A percentile compares a stretch with the other conserved stretches of the same genome.
These are phyloP conservation scores for Ictalurus furcatus DNA, from an alignment of 2,113 vertebrate species.

Conservation along the genomic window DNA sequence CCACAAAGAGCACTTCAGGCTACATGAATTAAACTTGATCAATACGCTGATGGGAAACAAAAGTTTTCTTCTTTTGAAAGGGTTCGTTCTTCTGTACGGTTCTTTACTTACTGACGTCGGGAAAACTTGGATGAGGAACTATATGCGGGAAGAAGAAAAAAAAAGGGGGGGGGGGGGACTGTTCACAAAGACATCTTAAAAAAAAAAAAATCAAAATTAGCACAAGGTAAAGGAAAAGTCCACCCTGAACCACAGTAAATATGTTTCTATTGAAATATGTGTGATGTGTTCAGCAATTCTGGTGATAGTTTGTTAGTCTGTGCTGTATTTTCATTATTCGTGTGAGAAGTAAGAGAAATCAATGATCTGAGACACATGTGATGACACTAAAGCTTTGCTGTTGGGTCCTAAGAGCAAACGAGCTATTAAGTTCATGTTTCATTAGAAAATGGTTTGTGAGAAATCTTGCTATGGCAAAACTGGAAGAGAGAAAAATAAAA, in stretches of 20 bases:
- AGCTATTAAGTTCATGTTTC: background rate
- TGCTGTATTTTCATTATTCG: background rate
- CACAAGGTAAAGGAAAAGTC: background rate
- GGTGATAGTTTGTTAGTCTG: background rate
- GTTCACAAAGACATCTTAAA: background rate
- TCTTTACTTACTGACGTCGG: background rate
- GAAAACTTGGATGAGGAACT: background rate
- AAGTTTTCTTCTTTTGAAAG: background rate
- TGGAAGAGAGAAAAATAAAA: too few relatives aligned
- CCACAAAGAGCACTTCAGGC: slow-evolving; percentile 20
- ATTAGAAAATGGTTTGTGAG: too few relatives aligned
- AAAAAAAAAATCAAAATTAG: background rate
- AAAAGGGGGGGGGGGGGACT: background rate
- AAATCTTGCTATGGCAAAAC: background rate
- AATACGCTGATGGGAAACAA: background rate
- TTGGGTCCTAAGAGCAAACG: background rate
- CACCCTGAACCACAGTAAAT: background rate
- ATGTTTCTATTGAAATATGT: background rate
- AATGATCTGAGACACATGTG: background rate
- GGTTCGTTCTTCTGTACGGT: background rate
- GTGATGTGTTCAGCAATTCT: too few relatives aligned
- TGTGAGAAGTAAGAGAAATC: background rate
- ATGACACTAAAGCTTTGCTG: background rate
- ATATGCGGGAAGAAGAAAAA: background rate
- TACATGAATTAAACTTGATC: background rate